Percentiles rank a stretch among this genome's conserved stretches.
These are phyloP conservation scores for Agrotis puta DNA, from an alignment of 2,888 invertebrate species.

Conservation along the genomic window DNA sequence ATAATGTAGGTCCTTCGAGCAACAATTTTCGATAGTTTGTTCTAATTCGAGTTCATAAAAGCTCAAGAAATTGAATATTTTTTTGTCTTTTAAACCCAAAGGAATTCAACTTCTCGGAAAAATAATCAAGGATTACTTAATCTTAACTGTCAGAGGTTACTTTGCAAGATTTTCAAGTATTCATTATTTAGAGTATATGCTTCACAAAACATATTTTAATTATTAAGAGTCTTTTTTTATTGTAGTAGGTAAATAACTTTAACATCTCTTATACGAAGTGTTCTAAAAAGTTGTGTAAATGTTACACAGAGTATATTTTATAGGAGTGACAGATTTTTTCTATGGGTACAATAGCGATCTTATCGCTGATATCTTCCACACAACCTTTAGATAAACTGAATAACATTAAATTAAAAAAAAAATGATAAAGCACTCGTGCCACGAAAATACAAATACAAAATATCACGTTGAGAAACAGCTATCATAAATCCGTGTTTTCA, in stretches of 20 bases:
- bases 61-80: background rate
- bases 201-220: background rate
- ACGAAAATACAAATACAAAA: constrained; percentile 7
- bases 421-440: background rate
- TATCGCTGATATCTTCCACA: too few species aligned
- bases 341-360: too few species aligned
- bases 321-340: too few species aligned
- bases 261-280: too few species aligned
- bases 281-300: too few species aligned
- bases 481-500: constrained; percentile 31
- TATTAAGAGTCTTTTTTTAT: too few species aligned
- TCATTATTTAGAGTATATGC: background rate
- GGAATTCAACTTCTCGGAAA: background rate
- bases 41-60: background rate
- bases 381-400: too few species aligned
- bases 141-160: background rate
- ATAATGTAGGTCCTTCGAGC: too few species aligned
- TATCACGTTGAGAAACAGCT: constrained; percentile 28
- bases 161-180: background rate
- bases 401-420: too few species aligned
- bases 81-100: background rate
- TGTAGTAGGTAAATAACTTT: too few species aligned
- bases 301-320: too few species aligned
- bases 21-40: background rate
- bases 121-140: background rate